phyloP scores from a whole-genome alignment of 2,888 invertebrate genomes.

The Aspidapion aeneum region DNA sequence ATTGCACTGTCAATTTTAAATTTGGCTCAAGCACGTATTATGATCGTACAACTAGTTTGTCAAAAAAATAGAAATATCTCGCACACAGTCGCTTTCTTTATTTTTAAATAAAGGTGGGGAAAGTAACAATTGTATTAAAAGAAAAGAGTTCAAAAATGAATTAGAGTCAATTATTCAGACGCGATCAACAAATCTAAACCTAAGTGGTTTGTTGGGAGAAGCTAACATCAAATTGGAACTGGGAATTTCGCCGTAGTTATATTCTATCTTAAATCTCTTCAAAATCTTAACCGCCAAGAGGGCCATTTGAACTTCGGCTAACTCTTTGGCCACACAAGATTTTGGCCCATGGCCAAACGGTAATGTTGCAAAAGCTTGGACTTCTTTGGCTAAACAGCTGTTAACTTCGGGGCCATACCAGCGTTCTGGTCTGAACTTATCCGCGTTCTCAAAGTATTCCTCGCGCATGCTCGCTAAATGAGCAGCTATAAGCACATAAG shows the following conservation, averaged over 20 bases:
- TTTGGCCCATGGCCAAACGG: conserved; percentile 63
- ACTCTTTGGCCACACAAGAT: conserved; percentile 59
- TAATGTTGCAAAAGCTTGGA: conserved; percentile 56
- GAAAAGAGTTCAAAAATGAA: too few relatives aligned
- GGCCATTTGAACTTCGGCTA: conserved; percentile 59
- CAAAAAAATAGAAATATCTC: too few relatives aligned
- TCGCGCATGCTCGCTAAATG: conserved; percentile 59
- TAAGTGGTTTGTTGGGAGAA: conserved; percentile 58
- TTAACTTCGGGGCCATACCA: conserved; percentile 51
- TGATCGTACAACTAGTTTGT: too few relatives aligned
- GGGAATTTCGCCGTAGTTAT: conserved; percentile 62
- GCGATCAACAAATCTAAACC: conserved; percentile 62
- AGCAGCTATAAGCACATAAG: conserved; percentile 62
- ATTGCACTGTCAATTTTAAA: too few relatives aligned
- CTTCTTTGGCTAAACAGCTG: conserved; percentile 27
- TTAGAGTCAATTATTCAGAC: conserved; percentile 24
- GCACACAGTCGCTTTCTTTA: too few relatives aligned
- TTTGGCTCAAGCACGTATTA: too few relatives aligned
- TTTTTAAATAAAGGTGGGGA: too few relatives aligned
- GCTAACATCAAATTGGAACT: conserved; percentile 57
- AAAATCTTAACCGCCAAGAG: conserved; percentile 56
- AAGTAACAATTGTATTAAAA: too few relatives aligned
- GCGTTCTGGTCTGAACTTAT: conserved; percentile 59
- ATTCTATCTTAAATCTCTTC: conserved; percentile 60
- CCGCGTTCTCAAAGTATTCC: conserved; percentile 62